A percentile compares a stretch with the other conserved stretches of the same genome.
Conservation (phyloP, 2,113 vertebrate species). For the Thryonomys swinderianus region DNA sequence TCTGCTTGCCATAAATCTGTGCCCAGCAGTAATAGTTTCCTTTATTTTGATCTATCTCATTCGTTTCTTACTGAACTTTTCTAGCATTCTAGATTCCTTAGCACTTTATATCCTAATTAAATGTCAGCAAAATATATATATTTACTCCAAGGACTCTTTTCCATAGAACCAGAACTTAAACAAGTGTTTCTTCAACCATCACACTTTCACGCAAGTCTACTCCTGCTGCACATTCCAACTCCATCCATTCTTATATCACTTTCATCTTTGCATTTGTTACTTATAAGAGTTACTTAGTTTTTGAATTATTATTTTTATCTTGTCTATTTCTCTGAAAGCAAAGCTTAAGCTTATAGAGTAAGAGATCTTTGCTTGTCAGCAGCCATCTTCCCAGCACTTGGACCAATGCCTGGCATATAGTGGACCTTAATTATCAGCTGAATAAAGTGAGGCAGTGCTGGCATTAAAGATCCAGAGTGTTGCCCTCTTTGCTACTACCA, state of each 20-base stretch:
- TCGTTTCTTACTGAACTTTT: neutral
- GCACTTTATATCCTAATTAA: neutral
- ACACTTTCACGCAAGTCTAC: neutral
- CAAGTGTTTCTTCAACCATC: neutral
- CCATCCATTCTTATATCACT: neutral
- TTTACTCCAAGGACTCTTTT: conserved; percentile 2
- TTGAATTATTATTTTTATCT: neutral
- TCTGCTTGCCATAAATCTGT: neutral
- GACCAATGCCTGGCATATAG: neutral
- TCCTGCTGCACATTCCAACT: rapidly evolving
- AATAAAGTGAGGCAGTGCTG: neutral
- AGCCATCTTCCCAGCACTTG: neutral
- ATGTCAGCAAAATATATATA: neutral
- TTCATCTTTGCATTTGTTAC: neutral
- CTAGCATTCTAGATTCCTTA: neutral
- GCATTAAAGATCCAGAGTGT: neutral
- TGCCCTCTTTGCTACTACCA: neutral
- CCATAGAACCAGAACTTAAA: neutral
- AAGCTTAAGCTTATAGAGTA: neutral
- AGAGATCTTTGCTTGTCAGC: neutral
- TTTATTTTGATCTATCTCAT: neutral
- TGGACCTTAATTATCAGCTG: neutral
- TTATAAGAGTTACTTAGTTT: neutral
- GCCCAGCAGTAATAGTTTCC: neutral
- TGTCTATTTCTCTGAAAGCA: neutral